Evolutionary conservation across 2,888 invertebrate species (phyloP).

Genomic region (Alviniconcha strummeri): DNA sequence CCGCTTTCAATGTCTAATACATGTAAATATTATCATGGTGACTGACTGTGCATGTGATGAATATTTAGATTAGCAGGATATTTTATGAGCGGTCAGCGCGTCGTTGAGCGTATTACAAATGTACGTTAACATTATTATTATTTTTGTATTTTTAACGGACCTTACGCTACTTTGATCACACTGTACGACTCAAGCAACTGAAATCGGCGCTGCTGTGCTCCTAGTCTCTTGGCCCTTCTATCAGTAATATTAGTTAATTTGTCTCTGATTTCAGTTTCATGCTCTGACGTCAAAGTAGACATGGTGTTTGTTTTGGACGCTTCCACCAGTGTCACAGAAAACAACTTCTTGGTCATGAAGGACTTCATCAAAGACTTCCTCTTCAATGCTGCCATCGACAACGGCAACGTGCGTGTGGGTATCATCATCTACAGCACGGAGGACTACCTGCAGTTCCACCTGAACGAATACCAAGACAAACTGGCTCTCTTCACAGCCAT

Average conservation of each 20-base stretch:
- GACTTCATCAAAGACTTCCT: conserved; percentile 56
- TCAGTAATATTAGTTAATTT: not conserved
- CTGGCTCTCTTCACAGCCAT: conserved; percentile 46
- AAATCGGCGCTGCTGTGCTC: too few species aligned
- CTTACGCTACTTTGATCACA: too few species aligned
- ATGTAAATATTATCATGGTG: too few species aligned
- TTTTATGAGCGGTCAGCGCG: too few species aligned
- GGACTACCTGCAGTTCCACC: conserved; percentile 53
- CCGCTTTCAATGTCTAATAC: too few species aligned
- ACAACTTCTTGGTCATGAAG: conserved; percentile 48
- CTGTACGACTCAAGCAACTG: too few species aligned
- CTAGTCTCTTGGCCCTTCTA: too few species aligned
- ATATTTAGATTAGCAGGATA: too few species aligned
- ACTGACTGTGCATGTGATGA: too few species aligned
- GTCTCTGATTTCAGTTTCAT: not conserved
- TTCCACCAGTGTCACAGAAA: conserved; percentile 51
- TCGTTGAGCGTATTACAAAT: too few species aligned
- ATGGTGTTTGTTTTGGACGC: conserved; percentile 61
- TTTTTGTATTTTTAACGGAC: not conserved
- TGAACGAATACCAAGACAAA: conserved; percentile 50
- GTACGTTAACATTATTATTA: not conserved
- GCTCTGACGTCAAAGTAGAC: conserved; percentile 45
- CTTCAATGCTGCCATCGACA: conserved; percentile 34
- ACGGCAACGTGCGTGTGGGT: conserved; percentile 45
- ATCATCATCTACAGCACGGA: conserved; percentile 52